A percentile compares a stretch with the other conserved stretches of the same genome.
Conservation (phyloP, 2,888 invertebrate species). For the Campaea margaritaria region DNA sequence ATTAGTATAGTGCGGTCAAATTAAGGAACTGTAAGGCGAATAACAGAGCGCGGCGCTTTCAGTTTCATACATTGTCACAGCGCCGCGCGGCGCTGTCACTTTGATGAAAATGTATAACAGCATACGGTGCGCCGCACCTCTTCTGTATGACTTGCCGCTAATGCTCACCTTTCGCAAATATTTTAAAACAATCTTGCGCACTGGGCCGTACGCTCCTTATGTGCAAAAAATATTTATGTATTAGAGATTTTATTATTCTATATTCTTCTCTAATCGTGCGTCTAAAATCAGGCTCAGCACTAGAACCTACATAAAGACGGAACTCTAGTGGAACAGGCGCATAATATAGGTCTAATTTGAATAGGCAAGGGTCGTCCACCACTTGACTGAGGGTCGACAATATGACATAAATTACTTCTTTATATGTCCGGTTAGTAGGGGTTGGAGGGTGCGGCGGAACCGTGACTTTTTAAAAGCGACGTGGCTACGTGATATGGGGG, state of each 20-base stretch:
- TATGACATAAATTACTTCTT: constrained; percentile 70
- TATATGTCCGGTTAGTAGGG: constrained; percentile 61
- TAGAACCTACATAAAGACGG: constrained; percentile 14
- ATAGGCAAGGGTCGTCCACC: constrained; percentile 58
- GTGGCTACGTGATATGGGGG: constrained; percentile 9
- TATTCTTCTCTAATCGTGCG: background rate
- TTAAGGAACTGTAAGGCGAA: too few species aligned
- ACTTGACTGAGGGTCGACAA: constrained; percentile 64
- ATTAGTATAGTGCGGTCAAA: too few species aligned
- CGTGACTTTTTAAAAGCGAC: constrained; percentile 27
- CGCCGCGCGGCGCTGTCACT: too few species aligned
- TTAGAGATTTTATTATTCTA: background rate
- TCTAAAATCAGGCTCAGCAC: background rate
- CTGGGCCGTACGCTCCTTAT: too few species aligned
- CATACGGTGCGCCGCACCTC: too few species aligned
- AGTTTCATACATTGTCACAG: too few species aligned
- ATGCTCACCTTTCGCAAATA: too few species aligned
- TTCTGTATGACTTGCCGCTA: too few species aligned
- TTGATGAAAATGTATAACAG: too few species aligned
- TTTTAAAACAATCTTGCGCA: too few species aligned
- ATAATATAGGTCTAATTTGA: constrained; percentile 65
- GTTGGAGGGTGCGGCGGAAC: constrained; percentile 9
- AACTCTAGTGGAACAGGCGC: constrained; percentile 46
- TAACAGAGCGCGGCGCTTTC: too few species aligned
- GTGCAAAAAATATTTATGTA: background rate